Evolutionary conservation across 2,888 invertebrate species (phyloP), one percentile per base, ranked within the genome.

Genomic region (Nomada fabriciana): DNA sequence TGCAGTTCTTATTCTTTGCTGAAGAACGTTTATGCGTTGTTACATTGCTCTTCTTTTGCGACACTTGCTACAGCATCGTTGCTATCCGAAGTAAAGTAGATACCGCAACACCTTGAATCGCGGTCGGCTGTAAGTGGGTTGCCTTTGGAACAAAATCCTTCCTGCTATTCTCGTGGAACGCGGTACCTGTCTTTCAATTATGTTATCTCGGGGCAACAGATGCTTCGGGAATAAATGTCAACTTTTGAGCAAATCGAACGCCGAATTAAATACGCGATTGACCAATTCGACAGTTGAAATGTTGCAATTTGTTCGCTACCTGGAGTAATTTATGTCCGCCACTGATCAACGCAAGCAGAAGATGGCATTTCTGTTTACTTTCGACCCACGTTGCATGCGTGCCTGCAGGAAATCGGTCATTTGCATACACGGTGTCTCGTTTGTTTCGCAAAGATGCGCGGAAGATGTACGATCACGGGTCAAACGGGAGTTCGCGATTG

Each of bases 351-450:
- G n/a, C 25, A 13, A 20, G 20, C 23, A 18, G 20, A 15, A 15
- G 18, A 43, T 53, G 15, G 52, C 59, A 15, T 52, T 43, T 59
- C 57, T 42, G 57, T 68, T 75, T 65, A 42, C 65, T 75, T 70
- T 65, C 68, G 47, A 42, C 23, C 23, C 23, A 55, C 63, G 75
- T 79, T 69, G 10, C 68, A 15, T 20, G 25, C 9, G 10, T 25
- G 29, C 18, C 11, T 20, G 29, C 42, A 47, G 25, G 25, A 63
- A 53, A 23, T 20, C 61, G 29, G 23, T 57, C 3, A 15, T 74
- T 77, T 47, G 53, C 60, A 73, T 63, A 64, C 52, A 47, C 47
- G 71, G 29, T 53, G 71, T 43, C 60, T 60, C 20, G 55, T 65
- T 64, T 10, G n/a, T 65, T 36, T 68, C 25, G 9, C 7, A 47